phyloP scores from a whole-genome alignment of 2,113 vertebrate genomes.

The Menura novaehollandiae region DNA sequence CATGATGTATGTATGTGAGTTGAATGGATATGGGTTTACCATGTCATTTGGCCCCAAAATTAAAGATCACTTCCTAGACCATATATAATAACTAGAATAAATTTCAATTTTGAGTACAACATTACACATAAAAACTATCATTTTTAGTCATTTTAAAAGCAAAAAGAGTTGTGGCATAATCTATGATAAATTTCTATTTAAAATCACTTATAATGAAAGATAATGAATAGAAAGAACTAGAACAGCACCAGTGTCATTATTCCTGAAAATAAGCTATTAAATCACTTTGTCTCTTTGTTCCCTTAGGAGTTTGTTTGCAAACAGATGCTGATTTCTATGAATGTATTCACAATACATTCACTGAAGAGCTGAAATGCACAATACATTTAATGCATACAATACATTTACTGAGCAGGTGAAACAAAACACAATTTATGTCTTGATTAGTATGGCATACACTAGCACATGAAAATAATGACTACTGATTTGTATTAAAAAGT shows the following conservation, averaged over 20 bases:
- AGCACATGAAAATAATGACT: background rate
- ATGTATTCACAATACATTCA: background rate
- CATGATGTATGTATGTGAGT: rapidly evolving
- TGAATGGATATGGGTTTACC: background rate
- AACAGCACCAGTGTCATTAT: background rate
- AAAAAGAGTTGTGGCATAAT: background rate
- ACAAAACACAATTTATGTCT: background rate
- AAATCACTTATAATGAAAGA: background rate
- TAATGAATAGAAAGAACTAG: background rate
- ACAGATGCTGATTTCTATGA: background rate
- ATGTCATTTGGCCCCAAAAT: background rate
- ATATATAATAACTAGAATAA: background rate
- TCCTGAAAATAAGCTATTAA: background rate
- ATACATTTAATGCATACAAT: background rate
- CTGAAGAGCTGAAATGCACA: background rate
- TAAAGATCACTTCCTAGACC: background rate
- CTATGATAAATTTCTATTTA: background rate
- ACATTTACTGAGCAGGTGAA: background rate
- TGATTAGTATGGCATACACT: background rate
- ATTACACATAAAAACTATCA: background rate
- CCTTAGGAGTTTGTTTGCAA: background rate
- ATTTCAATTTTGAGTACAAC: background rate
- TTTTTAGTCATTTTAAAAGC: background rate
- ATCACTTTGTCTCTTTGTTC: background rate
- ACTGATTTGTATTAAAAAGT: background rate